Conservation (phyloP, 2,113 vertebrate genomes). For the Dromiciops gliroides region DNA sequence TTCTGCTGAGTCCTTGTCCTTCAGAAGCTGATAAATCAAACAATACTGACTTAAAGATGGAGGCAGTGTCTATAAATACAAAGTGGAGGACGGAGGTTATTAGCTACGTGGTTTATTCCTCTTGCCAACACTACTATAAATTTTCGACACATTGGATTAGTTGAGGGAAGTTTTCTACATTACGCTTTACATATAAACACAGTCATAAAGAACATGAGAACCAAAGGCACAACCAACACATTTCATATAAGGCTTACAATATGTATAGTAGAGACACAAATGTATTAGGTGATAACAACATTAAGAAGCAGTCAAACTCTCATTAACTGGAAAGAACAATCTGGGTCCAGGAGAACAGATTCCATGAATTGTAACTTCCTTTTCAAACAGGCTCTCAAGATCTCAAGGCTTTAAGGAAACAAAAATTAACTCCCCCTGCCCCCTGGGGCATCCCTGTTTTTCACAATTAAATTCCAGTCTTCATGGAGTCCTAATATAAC, state of each 20-base stretch:
- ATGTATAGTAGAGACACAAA: neutral
- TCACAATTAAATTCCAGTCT: neutral
- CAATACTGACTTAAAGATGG: neutral
- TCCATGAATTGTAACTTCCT: neutral
- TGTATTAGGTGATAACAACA: neutral
- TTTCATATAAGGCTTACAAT: neutral
- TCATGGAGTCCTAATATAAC: neutral
- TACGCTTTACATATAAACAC: neutral
- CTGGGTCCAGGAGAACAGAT: neutral
- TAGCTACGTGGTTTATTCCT: neutral
- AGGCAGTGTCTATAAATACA: neutral
- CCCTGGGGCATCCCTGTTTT: neutral
- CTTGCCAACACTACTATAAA: neutral
- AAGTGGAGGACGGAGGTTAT: neutral
- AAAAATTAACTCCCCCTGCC: neutral
- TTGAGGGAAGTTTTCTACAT: neutral
- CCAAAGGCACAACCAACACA: neutral
- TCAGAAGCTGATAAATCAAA: neutral
- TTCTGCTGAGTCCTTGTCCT: no score
- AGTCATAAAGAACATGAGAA: neutral
- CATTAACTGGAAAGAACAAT: neutral
- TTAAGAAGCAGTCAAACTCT: no score
- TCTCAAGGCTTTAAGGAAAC: neutral
- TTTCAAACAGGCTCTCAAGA: neutral
- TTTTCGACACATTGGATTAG: neutral